A percentile compares a stretch with the other conserved stretches of the same genome.
Conservation (phyloP, 2,797 vertebrate genomes). For the Anas acuta region DNA sequence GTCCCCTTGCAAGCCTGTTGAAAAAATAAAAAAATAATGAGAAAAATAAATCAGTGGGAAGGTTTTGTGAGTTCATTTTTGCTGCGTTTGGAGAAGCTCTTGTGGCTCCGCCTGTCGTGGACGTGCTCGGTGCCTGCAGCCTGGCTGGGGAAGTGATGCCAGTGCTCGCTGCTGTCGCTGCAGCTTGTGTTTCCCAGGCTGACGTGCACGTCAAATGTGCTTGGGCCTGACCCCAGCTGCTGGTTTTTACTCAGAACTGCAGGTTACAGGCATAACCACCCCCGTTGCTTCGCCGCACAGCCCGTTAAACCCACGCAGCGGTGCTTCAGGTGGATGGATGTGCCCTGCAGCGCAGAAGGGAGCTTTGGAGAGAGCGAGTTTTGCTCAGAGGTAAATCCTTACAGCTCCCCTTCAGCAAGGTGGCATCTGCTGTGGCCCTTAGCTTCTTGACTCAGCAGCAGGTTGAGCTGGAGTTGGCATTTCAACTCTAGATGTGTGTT, state of each 20-base stretch:
- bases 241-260: neutral
- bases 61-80: neutral
- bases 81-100: neutral
- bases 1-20: neutral
- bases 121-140: neutral
- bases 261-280: accelerated
- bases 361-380: neutral
- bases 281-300: neutral
- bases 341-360: constrained; percentile 25
- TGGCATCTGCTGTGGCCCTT: neutral
- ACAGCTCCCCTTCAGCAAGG: neutral
- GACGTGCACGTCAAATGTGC: accelerated
- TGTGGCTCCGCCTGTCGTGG: accelerated
- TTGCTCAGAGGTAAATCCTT: neutral
- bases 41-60: neutral
- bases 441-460: neutral
- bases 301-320: neutral
- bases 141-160: neutral
- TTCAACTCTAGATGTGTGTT: accelerated
- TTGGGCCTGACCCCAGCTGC: neutral
- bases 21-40: too few species aligned
- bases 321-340: neutral
- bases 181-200: neutral
- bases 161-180: neutral
- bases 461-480: neutral